Percentiles rank a stretch among this genome's conserved stretches.
Evolutionary conservation across 1,140 invertebrate genomes (phyloP).

Genomic region (Orussus abietinus): DNA sequence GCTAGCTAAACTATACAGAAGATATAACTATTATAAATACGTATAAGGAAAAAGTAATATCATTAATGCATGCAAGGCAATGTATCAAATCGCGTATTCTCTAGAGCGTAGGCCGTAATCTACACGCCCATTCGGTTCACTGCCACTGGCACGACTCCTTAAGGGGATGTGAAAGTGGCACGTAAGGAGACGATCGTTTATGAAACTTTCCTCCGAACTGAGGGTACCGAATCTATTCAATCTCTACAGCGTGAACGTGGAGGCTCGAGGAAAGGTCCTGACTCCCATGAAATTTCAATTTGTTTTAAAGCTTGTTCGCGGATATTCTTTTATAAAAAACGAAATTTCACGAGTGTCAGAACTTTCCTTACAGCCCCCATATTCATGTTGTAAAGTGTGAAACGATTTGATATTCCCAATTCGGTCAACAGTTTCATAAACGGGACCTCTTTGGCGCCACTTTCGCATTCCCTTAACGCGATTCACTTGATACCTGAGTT

Average conservation of each 20-base stretch:
- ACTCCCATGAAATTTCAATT: not conserved
- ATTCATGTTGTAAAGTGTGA: too few relatives aligned
- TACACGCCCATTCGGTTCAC: slow-evolving; percentile 45
- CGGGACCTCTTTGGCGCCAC: too few relatives aligned
- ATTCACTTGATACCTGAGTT: too few relatives aligned
- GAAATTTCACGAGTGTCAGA: too few relatives aligned
- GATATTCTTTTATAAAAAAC: slow-evolving; percentile 1
- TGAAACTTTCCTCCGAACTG: not conserved
- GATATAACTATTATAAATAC: slow-evolving; percentile 27
- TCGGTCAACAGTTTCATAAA: too few relatives aligned
- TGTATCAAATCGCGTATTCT: slow-evolving; percentile 49
- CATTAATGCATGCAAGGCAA: slow-evolving; percentile 50
- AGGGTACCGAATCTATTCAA: too few relatives aligned
- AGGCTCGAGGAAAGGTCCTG: too few relatives aligned
- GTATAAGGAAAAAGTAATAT: slow-evolving; percentile 24
- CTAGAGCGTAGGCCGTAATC: slow-evolving; percentile 45
- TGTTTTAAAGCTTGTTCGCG: slow-evolving; percentile 3
- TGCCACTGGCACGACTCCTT: slow-evolving; percentile 34
- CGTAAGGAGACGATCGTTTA: not conserved
- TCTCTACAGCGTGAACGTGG: too few relatives aligned
- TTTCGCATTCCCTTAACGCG: too few relatives aligned
- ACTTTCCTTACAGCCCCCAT: too few relatives aligned
- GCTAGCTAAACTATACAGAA: slow-evolving; percentile 41
- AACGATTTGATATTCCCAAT: too few relatives aligned
- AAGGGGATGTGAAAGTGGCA: not conserved